Percentiles rank a stretch among this genome's conserved stretches.
Evolutionary conservation across 2,797 vertebrate genomes (phyloP).

Genomic region (Pantherophis vulpinus): DNA sequence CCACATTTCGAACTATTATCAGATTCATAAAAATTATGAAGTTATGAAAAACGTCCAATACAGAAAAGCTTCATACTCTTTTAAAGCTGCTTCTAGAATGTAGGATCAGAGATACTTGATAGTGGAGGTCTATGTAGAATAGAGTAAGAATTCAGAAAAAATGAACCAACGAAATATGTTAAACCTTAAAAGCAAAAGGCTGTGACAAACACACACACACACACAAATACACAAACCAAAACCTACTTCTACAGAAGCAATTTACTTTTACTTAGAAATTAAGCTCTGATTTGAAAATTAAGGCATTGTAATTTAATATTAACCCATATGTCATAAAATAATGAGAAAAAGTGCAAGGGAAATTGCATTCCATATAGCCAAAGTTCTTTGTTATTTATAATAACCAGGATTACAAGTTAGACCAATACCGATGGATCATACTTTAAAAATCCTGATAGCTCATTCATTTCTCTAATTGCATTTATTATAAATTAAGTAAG

Average conservation of each 20-base stretch:
- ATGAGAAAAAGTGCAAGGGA: slow-evolving; percentile 76
- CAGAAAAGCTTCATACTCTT: not conserved
- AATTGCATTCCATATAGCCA: slow-evolving; percentile 77
- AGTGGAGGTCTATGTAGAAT: not conserved
- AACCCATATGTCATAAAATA: slow-evolving; percentile 81
- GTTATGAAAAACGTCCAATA: not conserved
- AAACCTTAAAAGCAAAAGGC: slow-evolving; percentile 42
- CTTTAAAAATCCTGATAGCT: slow-evolving; percentile 84
- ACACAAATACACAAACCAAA: slow-evolving; percentile 30
- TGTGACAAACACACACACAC: not conserved
- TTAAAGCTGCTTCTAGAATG: slow-evolving; percentile 20
- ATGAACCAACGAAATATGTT: slow-evolving; percentile 19
- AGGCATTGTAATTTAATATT: slow-evolving; percentile 79
- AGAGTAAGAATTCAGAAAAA: not conserved
- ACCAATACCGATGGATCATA: slow-evolving; percentile 86
- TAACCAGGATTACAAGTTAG: slow-evolving; percentile 77
- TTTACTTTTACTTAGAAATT: slow-evolving; percentile 77
- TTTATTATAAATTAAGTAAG: slow-evolving; percentile 85
- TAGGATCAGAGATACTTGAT: not conserved
- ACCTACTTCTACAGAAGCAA: slow-evolving; percentile 71
- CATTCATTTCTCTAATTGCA: slow-evolving; percentile 91
- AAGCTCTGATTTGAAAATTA: slow-evolving; percentile 76
- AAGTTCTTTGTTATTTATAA: slow-evolving; percentile 78
- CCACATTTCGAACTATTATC: not conserved
- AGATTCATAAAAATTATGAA: not conserved